These are phyloP conservation scores for Acanthaster planci DNA, from an alignment of 35 echinoderm and acorn worm genomes.

Conservation along the genomic window DNA sequence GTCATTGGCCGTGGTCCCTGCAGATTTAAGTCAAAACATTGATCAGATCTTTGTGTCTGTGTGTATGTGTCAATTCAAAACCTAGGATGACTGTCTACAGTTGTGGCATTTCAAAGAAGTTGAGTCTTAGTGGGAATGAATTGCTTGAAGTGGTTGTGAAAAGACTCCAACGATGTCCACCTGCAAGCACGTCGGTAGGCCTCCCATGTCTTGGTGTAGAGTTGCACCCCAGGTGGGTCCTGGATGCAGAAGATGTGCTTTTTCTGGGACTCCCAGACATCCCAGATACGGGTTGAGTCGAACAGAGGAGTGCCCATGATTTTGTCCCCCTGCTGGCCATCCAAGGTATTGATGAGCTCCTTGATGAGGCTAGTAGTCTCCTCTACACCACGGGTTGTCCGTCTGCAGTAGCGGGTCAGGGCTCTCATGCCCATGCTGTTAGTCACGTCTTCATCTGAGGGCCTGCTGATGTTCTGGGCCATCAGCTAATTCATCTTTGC, in stretches of 20 bases:
- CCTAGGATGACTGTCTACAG: too few species aligned
- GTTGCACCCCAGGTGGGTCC: slow-evolving; percentile 54
- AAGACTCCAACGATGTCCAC: slow-evolving; percentile 64
- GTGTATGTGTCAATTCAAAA: too few species aligned
- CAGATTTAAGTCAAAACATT: neutral
- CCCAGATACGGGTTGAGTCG: slow-evolving; percentile 35
- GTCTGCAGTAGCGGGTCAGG: neutral
- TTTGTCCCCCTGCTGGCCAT: slow-evolving; percentile 42
- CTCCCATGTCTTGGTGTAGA: slow-evolving; percentile 71
- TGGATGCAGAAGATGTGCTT: slow-evolving; percentile 68
- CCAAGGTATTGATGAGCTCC: slow-evolving; percentile 34
- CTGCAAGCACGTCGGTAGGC: slow-evolving; percentile 32
- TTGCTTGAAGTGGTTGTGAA: slow-evolving; percentile 65
- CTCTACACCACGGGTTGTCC: slow-evolving; percentile 11
- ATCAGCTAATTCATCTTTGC: neutral
- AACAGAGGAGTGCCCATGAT: slow-evolving; percentile 62
- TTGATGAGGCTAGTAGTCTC: slow-evolving; percentile 50
- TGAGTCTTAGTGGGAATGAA: slow-evolving; percentile 70
- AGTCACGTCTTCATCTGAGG: neutral
- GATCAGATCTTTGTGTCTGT: too few species aligned
- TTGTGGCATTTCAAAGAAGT: too few species aligned
- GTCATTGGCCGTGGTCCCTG: slow-evolving; percentile 55
- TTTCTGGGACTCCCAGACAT: slow-evolving; percentile 62
- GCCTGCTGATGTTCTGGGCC: neutral
- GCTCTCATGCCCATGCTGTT: neutral